Evolutionary conservation across 2,113 vertebrate species (phyloP).

Genomic region (Helogale parvula): DNA sequence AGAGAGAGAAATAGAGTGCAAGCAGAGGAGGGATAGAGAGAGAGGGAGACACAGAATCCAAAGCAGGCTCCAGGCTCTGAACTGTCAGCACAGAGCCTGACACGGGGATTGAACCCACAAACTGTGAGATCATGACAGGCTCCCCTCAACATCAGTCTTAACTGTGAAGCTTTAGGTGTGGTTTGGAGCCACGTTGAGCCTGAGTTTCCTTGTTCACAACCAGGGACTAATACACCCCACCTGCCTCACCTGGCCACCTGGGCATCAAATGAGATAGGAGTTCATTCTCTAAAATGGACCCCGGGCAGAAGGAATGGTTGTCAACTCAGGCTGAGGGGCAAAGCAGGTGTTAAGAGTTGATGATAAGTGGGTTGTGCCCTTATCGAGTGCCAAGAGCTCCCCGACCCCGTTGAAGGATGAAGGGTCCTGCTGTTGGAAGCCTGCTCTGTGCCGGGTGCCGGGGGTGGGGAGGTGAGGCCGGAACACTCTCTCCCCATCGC

Average conservation of each 20-base stretch:
- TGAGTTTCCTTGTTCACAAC: background rate
- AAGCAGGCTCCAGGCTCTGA: no score
- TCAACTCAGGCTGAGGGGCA: background rate
- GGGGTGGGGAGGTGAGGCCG: accelerated
- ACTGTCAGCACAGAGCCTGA: no score
- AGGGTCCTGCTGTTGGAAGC: accelerated
- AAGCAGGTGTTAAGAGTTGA: background rate
- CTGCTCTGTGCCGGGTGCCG: background rate
- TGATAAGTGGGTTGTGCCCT: accelerated
- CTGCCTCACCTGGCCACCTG: accelerated
- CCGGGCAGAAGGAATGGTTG: background rate
- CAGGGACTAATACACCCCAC: background rate
- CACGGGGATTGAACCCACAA: no score
- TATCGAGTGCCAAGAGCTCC: accelerated
- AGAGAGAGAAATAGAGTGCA: no score
- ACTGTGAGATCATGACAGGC: no score
- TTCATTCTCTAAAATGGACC: background rate
- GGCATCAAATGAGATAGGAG: accelerated
- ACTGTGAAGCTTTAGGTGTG: accelerated
- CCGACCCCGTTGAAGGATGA: no score
- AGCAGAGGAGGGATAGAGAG: no score
- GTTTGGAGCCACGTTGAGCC: accelerated
- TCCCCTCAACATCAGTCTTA: background rate
- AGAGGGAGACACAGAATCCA: no score
- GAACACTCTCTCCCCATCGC: accelerated